Conservation (phyloP, 2,888 invertebrate species). For the Adineta ricciae region DNA sequence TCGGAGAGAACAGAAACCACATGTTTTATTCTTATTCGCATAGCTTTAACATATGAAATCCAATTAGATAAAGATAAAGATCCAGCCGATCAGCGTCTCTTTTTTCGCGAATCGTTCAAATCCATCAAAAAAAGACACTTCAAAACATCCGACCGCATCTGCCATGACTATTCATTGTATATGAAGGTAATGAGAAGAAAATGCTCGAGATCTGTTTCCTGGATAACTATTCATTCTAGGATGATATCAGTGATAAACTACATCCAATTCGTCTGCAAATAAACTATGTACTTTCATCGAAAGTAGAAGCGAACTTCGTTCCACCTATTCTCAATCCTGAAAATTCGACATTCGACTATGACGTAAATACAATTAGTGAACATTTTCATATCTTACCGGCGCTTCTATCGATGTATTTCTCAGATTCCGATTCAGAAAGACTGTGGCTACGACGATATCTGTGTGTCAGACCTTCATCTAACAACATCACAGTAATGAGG, state of each 20-base stretch:
- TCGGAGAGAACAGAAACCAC: neutral
- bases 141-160: neutral
- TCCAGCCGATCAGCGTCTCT: neutral
- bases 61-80: slow-evolving; percentile 7
- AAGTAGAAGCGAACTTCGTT: neutral
- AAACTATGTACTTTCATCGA: neutral
- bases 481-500: slow-evolving; percentile 24
- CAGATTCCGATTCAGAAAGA: slow-evolving; percentile 31
- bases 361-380: neutral
- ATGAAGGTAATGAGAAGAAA: neutral
- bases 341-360: neutral
- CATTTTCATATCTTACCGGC: neutral
- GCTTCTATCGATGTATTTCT: too few relatives aligned
- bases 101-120: neutral
- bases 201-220: neutral
- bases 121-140: neutral
- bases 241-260: neutral
- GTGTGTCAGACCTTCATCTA: slow-evolving; percentile 29
- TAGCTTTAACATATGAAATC: neutral
- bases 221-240: neutral
- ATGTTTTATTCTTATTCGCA: too few relatives aligned
- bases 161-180: slow-evolving; percentile 4
- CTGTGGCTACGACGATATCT: slow-evolving; percentile 32
- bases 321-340: neutral
- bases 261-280: neutral